These are phyloP conservation scores for Hemichromis elongatus DNA, from an alignment of 2,113 vertebrate species.

Conservation along the genomic window DNA sequence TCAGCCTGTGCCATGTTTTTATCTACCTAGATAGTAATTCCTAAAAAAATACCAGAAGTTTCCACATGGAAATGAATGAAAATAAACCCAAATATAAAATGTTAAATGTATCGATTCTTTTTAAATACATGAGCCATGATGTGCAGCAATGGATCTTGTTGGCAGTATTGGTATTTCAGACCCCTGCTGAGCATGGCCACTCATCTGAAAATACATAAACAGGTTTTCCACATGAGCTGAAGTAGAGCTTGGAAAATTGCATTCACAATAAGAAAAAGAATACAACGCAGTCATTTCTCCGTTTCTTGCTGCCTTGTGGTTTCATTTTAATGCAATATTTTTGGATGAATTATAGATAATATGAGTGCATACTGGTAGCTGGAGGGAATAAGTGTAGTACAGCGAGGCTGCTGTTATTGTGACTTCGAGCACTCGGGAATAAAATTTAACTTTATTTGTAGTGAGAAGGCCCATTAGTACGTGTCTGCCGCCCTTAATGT, in stretches of 20 bases:
- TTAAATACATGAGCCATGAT: not conserved
- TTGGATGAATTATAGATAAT: conserved; percentile 42
- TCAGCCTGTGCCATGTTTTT: not conserved
- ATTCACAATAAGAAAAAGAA: not conserved
- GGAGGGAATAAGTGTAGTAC: not conserved
- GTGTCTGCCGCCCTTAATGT: not conserved
- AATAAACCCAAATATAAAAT: not conserved
- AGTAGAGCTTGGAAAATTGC: not conserved
- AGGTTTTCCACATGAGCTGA: not conserved
- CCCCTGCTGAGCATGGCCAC: not conserved
- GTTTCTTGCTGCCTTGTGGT: not conserved
- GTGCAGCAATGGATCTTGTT: not conserved
- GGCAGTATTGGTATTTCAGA: not conserved
- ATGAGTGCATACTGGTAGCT: not conserved
- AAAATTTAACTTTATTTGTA: not conserved
- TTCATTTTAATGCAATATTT: conserved; percentile 21
- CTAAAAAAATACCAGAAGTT: not conserved
- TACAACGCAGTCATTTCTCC: not conserved
- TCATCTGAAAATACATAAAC: not conserved
- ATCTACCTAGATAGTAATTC: not conserved
- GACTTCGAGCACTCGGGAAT: conserved; percentile 12
- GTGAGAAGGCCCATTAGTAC: conserved; percentile 14
- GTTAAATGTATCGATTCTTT: not conserved
- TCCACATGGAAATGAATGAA: not conserved
- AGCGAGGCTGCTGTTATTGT: not conserved